A percentile compares a stretch with the other conserved stretches of the same genome.
These are phyloP conservation scores for Isaurus tuberculatus DNA, from an alignment of 92 coral and sea anemone species.

Conservation along the genomic window DNA sequence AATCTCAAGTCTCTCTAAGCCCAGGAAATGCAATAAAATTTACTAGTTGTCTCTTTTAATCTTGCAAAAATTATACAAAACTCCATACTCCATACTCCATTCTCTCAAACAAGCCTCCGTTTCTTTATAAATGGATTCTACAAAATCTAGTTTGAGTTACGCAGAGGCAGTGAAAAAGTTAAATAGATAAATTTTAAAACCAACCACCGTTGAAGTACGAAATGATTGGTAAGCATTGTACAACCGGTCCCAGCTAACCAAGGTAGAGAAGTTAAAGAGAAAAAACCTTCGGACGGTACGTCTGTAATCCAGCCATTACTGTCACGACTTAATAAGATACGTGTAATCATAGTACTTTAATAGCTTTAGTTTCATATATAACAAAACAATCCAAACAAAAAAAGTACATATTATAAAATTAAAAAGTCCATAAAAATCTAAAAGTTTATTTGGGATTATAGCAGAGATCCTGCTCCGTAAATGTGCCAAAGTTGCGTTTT, in stretches of 20 bases:
- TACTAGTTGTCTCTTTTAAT: constrained; percentile 23
- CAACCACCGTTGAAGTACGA: constrained; percentile 32
- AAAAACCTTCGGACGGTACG: constrained; percentile 32
- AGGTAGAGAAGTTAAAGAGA: constrained; percentile 30
- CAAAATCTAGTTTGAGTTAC: constrained; percentile 28
- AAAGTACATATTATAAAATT: too few species aligned
- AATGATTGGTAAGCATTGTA: too few species aligned
- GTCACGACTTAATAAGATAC: constrained; percentile 22
- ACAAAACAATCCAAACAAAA: too few species aligned
- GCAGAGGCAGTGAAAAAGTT: constrained; percentile 30
- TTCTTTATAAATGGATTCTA: too few species aligned
- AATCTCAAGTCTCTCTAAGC: constrained; percentile 25
- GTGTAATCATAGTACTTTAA: too few species aligned
- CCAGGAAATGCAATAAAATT: constrained; percentile 35
- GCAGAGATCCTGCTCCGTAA: constrained; percentile 21
- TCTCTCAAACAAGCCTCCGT: neutral
- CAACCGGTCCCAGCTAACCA: constrained; percentile 33
- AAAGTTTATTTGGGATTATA: constrained; percentile 1
- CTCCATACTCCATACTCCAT: constrained; percentile 11
- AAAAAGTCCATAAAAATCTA: too few species aligned
- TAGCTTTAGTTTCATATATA: too few species aligned
- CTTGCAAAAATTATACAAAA: constrained; percentile 28
- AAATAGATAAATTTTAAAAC: too few species aligned
- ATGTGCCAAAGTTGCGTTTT: too few species aligned
- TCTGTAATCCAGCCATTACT: constrained; percentile 30